Base-by-base conservation (phyloP, 2,113 vertebrate species). In the Hemiprocne comata region DNA sequence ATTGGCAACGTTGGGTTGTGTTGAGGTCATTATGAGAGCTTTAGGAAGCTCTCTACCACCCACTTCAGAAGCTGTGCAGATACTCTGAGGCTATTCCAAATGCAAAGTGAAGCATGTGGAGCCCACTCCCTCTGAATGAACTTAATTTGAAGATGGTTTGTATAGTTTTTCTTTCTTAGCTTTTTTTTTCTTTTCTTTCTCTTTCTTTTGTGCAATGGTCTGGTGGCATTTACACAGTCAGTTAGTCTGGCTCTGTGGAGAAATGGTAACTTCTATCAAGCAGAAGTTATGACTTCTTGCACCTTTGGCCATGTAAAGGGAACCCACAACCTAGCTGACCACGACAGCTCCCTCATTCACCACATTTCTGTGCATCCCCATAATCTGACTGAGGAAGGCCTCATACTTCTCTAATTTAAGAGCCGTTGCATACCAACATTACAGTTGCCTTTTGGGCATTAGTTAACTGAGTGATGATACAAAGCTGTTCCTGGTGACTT, bases 391-490 rank as follows among this genome's bases (percentile, higher is more conserved):
- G 46, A 88, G 42, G 33, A 91, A 90, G 48, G 60, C 34, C 72
- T 93, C 57, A 4, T 91, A 80, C 72, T 91, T 77, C 79, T 44
- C 11, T 60, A 17, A 34, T 67, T 90, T 78, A 60, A 64, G 57
- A 77, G 55, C 65, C 64, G 4, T 69, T 83, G 38, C 76, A 40
- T 53, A 67, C 60, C 31, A 46, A 21, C 23, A 16, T 58, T 60
- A 34, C 36, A 19, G 84, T 50, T 90, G 84, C 72, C n/a, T 95
- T 87, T 74, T 60, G 51, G 0, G 9, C 42, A 4, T 76, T 87
- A 51, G 69, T 93, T 88, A 86, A 53, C 72, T 61, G 88, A 95
- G 88, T 88, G 87, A 95, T 94, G 88, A 90, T 93, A 80, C 38
- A 19, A 81, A 94, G 88, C 83, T 91, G 65, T 54, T 94, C 53